Evolutionary conservation across 2,113 vertebrate species (phyloP).

Genomic region (Seriola dumerili): DNA sequence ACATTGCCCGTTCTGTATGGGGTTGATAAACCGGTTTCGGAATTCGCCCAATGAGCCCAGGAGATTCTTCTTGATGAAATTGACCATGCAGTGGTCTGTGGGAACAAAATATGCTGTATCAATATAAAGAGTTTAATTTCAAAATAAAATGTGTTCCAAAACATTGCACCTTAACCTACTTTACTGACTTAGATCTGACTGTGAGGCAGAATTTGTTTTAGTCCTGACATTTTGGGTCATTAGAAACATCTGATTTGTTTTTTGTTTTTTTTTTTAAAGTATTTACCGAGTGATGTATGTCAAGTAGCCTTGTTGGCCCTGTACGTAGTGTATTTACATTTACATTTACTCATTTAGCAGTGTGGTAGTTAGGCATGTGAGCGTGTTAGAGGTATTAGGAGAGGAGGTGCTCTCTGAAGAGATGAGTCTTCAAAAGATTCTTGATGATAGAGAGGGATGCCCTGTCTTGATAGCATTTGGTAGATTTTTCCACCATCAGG

Average conservation of each 20-base stretch:
- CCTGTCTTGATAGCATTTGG: too few relatives aligned
- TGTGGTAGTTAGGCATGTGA: too few relatives aligned
- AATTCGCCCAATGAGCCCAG: conserved; percentile 95
- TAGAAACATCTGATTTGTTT: not conserved
- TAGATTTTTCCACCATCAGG: too few relatives aligned
- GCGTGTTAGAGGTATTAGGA: too few relatives aligned
- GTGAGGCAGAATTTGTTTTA: not conserved
- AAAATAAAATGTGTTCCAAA: not conserved
- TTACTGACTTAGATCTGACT: not conserved
- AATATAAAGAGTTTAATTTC: not conserved
- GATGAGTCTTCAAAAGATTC: too few relatives aligned
- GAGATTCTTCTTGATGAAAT: conserved; percentile 97
- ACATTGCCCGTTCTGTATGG: conserved; percentile 97
- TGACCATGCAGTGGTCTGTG: conserved; percentile 98
- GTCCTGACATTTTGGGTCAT: not conserved
- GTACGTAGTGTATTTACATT: too few relatives aligned
- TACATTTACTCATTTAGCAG: too few relatives aligned
- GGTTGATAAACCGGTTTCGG: conserved; percentile 97
- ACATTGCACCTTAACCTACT: not conserved
- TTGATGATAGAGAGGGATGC: too few relatives aligned
- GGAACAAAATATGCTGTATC: not conserved
- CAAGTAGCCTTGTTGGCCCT: not conserved
- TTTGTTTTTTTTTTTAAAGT: not conserved
- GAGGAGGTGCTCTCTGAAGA: too few relatives aligned
- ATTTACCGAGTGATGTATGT: not conserved